A percentile compares a stretch with the other conserved stretches of the same genome.
These are phyloP conservation scores for Mormoops blainvillei DNA, from an alignment of 2,113 vertebrate species.

Conservation along the genomic window DNA sequence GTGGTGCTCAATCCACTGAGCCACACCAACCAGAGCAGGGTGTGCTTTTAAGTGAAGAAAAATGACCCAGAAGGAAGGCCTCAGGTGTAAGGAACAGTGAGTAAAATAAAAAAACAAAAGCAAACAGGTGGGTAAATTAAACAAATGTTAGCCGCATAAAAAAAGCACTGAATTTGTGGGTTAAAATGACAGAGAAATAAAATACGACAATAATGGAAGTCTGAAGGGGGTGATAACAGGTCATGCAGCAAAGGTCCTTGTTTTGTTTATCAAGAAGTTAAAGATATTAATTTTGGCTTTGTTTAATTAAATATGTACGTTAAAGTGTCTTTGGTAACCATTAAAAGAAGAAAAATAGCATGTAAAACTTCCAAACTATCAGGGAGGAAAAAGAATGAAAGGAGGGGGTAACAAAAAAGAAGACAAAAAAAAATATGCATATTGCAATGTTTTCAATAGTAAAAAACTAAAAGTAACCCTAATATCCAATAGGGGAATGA, in stretches of 20 bases:
- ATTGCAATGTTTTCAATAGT: neutral
- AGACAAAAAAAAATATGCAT: neutral
- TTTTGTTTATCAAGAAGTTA: neutral
- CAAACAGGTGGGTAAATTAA: neutral
- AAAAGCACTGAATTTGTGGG: neutral
- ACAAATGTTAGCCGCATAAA: neutral
- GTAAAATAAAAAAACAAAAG: neutral
- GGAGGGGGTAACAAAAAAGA: neutral
- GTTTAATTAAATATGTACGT: neutral
- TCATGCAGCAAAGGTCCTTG: neutral
- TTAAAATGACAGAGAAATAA: neutral
- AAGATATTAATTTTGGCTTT: neutral
- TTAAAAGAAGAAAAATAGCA: neutral
- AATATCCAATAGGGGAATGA: neutral
- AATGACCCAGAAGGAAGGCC: neutral
- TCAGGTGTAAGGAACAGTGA: neutral
- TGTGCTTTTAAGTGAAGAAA: neutral
- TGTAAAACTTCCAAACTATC: neutral
- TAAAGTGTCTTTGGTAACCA: neutral
- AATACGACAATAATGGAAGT: neutral
- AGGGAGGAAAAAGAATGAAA: neutral
- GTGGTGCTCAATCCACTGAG: too few relatives aligned
- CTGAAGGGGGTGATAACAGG: neutral
- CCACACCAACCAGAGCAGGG: too few relatives aligned
- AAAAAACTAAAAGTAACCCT: neutral